These are phyloP conservation scores for Tympanoctomys barrerae DNA, from an alignment of 2,797 vertebrate genomes.

Conservation along the genomic window DNA sequence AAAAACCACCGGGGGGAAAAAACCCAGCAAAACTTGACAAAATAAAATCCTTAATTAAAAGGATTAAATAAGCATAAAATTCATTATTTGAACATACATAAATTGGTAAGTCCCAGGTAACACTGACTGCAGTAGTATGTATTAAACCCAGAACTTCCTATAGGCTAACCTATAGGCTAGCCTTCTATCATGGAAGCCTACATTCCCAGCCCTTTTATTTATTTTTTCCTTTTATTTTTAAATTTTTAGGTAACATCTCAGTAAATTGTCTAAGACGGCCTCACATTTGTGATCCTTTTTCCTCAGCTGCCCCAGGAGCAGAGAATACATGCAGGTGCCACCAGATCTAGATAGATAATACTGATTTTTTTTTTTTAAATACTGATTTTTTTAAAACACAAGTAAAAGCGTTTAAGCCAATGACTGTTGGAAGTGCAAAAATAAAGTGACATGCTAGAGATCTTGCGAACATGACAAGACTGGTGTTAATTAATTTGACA, in stretches of 20 bases:
- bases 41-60: slow-evolving; percentile 46
- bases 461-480: neutral
- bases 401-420: slow-evolving; percentile 29
- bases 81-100: slow-evolving; percentile 56
- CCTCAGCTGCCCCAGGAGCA: neutral
- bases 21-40: neutral
- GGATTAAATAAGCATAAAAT: slow-evolving; percentile 17
- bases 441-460: neutral
- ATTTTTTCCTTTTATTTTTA: neutral
- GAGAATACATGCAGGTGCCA: neutral
- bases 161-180: neutral
- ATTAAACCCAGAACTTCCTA: neutral
- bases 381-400: neutral
- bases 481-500: slow-evolving; percentile 47
- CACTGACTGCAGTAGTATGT: neutral
- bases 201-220: neutral
- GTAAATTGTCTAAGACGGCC: neutral
- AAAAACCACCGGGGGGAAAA: neutral
- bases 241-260: neutral
- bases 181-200: neutral
- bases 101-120: slow-evolving; percentile 29
- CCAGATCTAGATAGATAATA: neutral
- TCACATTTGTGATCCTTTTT: neutral
- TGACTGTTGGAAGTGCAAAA: neutral
- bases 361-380: neutral